Percentiles rank a stretch among this genome's conserved stretches.
Evolutionary conservation across 1,140 invertebrate genomes (phyloP).

Genomic region (Lamellibrachia luymesi): DNA sequence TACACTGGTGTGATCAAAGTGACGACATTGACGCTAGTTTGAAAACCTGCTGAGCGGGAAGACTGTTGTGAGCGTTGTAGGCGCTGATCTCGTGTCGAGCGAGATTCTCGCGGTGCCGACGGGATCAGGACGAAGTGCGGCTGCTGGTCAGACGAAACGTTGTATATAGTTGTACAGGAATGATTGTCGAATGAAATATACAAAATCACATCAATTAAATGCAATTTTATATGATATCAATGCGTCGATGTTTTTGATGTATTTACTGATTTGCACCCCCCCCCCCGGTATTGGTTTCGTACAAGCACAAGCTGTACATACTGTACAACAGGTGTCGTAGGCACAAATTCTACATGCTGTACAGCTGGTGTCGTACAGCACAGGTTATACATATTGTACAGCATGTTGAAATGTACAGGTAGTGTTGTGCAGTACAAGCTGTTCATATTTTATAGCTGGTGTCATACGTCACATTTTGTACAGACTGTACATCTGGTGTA

Average conservation of each 20-base stretch:
- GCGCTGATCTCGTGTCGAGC: neutral
- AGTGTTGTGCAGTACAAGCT: neutral
- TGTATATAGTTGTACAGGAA: neutral
- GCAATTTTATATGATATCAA: neutral
- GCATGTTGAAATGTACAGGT: neutral
- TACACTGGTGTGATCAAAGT: neutral
- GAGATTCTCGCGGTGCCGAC: neutral
- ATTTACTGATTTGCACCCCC: too few relatives aligned
- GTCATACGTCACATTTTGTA: neutral
- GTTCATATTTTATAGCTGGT: neutral
- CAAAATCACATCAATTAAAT: neutral
- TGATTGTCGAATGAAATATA: neutral
- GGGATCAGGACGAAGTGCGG: neutral
- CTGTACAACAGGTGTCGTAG: neutral
- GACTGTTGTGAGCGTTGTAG: neutral
- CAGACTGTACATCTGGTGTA: neutral
- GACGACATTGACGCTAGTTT: neutral
- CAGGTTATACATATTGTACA: neutral
- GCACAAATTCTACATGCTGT: neutral
- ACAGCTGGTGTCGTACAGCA: neutral
- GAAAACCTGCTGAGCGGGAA: neutral
- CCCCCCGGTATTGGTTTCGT: too few relatives aligned
- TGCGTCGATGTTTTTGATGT: neutral
- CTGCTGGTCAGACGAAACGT: neutral
- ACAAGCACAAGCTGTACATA: neutral